Evolutionary conservation across 2,113 vertebrate species (phyloP).

Genomic region (Hemichromis elongatus): DNA sequence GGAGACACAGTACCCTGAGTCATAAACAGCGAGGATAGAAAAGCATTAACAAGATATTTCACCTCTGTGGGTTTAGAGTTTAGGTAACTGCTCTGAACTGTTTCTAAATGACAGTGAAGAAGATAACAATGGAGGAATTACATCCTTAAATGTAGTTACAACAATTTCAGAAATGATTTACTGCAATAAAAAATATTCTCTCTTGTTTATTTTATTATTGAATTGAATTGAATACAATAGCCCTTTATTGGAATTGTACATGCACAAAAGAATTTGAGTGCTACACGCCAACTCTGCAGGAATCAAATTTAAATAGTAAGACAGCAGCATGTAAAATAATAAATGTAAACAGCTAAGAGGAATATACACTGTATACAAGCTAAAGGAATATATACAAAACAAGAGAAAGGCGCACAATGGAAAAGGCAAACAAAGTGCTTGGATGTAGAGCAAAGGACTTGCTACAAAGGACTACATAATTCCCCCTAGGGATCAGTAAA

Average conservation of each 20-base stretch:
- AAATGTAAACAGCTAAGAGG: background rate
- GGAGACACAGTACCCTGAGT: background rate
- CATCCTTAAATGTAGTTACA: background rate
- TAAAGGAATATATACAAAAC: background rate
- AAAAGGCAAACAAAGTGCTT: background rate
- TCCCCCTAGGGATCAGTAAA: too few relatives aligned
- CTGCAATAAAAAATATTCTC: background rate
- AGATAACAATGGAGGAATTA: background rate
- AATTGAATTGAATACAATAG: background rate
- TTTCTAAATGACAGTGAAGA: background rate
- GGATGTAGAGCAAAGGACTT: background rate
- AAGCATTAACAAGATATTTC: background rate
- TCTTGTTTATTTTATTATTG: background rate
- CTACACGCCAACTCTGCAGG: background rate
- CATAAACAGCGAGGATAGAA: background rate
- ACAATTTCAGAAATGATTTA: background rate
- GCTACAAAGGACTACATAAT: too few relatives aligned
- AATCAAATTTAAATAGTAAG: background rate
- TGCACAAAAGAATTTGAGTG: rapidly evolving
- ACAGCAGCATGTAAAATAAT: too few relatives aligned
- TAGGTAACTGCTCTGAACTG: background rate
- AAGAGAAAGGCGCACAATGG: background rate
- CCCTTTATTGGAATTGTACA: background rate
- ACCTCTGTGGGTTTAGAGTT: background rate
- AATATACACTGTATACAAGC: background rate